Evolutionary conservation across 2,797 vertebrate genomes (phyloP).

Genomic region (Phylloscopus collybita): DNA sequence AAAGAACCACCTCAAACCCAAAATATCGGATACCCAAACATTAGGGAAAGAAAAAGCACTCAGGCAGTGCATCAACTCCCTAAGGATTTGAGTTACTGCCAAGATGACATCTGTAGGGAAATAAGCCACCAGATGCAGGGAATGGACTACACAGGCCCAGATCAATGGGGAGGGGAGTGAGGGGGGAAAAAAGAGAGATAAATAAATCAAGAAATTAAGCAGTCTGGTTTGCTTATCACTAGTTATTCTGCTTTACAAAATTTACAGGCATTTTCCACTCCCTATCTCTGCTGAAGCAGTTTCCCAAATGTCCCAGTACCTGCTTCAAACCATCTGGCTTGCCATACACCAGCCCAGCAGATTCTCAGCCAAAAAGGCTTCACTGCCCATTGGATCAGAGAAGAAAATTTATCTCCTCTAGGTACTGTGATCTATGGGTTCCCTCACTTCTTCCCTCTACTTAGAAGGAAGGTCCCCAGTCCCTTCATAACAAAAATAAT

Average conservation of each 20-base stretch:
- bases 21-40: background rate
- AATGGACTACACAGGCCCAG: conserved; percentile 10
- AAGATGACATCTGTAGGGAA: conserved; percentile 24
- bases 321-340: background rate
- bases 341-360: background rate
- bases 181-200: background rate
- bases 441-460: background rate
- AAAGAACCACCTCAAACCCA: background rate
- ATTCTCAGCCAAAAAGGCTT: background rate
- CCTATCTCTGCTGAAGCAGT: background rate
- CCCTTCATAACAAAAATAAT: background rate
- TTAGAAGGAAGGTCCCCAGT: background rate
- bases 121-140: conserved; percentile 13
- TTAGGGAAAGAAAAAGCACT: background rate
- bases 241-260: background rate
- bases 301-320: background rate
- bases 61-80: background rate
- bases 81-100: background rate
- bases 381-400: background rate
- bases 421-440: background rate
- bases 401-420: background rate
- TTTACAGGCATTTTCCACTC: background rate
- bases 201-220: background rate
- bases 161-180: background rate
- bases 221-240: background rate